These are phyloP conservation scores for Botrylloides violaceus DNA, from an alignment of 23 tunicate genomes.

Conservation along the genomic window DNA sequence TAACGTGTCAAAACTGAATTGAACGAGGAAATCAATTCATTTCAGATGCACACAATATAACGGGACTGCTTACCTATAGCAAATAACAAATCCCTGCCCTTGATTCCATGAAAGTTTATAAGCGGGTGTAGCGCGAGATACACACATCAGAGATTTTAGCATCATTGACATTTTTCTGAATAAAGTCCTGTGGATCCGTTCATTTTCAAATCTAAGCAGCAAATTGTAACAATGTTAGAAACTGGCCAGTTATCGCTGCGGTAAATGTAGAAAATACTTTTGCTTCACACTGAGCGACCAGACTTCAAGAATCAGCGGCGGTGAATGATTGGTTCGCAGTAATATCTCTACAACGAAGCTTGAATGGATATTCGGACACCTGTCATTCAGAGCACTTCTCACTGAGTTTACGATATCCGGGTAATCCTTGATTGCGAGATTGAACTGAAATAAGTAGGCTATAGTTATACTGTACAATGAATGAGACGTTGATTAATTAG, in stretches of 20 bases:
- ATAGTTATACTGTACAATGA: too few relatives aligned
- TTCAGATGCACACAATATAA: too few relatives aligned
- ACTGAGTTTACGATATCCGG: slow-evolving; percentile 71
- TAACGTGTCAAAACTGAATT: too few relatives aligned
- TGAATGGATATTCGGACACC: slow-evolving; percentile 28
- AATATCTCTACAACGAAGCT: slow-evolving; percentile 68
- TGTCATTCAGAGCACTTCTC: slow-evolving; percentile 35
- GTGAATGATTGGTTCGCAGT: slow-evolving; percentile 73
- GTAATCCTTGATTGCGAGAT: slow-evolving; percentile 69
- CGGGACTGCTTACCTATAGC: slow-evolving; percentile 42
- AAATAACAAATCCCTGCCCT: slow-evolving; percentile 53
- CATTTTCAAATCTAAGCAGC: slow-evolving; percentile 40
- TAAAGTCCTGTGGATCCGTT: slow-evolving; percentile 34
- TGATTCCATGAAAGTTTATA: slow-evolving; percentile 79
- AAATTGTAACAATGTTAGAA: too few relatives aligned
- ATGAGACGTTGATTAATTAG: too few relatives aligned
- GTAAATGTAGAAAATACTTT: slow-evolving; percentile 30
- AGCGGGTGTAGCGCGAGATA: slow-evolving; percentile 80
- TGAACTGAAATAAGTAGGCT: slow-evolving; percentile 35
- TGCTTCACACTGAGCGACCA: slow-evolving; percentile 66
- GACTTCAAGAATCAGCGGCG: slow-evolving; percentile 56
- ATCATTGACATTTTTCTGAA: slow-evolving; percentile 54
- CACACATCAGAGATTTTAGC: slow-evolving; percentile 68
- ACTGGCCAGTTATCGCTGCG: too few relatives aligned
- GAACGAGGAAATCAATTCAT: too few relatives aligned